Percentiles rank a stretch among this genome's conserved stretches.
phyloP scores from a whole-genome alignment of 2,888 invertebrate genomes.

The Euclidia mi region DNA sequence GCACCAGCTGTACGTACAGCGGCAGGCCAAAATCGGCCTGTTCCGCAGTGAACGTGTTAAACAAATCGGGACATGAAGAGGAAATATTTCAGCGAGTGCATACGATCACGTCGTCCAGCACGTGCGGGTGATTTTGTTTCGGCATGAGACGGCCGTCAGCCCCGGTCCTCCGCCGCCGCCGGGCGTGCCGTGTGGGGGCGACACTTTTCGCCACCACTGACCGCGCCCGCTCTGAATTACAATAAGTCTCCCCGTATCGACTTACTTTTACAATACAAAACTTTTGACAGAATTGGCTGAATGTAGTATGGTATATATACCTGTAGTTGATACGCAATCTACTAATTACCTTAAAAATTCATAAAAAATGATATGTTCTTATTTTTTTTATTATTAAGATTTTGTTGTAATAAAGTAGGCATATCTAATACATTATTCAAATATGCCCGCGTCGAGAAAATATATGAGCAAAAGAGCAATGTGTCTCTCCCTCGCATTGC shows the following conservation, averaged over 20 bases:
- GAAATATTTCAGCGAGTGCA: constrained; percentile 39
- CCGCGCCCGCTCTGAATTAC: constrained; percentile 53
- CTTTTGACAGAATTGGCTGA: constrained; percentile 26
- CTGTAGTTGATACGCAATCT: constrained; percentile 10
- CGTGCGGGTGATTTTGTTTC: constrained; percentile 35
- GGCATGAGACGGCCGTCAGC: constrained; percentile 7
- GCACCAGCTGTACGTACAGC: no score
- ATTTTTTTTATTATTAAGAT: no score
- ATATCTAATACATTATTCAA: no score
- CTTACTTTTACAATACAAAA: constrained; percentile 39
- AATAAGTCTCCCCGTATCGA: constrained; percentile 53
- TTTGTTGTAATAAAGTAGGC: no score
- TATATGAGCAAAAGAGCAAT: no score
- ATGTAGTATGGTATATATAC: constrained; percentile 51
- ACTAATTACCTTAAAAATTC: no score
- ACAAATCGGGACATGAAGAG: constrained; percentile 23
- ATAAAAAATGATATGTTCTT: no score
- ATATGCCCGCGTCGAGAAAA: no score
- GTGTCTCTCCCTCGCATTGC: no score
- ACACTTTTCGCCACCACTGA: constrained; percentile 26
- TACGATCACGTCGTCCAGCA: constrained; percentile 33
- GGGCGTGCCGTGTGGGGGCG: not conserved
- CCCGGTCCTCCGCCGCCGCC: no score
- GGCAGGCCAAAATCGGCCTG: not conserved
- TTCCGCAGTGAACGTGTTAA: not conserved